Conservation (phyloP, 2,113 vertebrate species). For the Phoenicopterus ruber region DNA sequence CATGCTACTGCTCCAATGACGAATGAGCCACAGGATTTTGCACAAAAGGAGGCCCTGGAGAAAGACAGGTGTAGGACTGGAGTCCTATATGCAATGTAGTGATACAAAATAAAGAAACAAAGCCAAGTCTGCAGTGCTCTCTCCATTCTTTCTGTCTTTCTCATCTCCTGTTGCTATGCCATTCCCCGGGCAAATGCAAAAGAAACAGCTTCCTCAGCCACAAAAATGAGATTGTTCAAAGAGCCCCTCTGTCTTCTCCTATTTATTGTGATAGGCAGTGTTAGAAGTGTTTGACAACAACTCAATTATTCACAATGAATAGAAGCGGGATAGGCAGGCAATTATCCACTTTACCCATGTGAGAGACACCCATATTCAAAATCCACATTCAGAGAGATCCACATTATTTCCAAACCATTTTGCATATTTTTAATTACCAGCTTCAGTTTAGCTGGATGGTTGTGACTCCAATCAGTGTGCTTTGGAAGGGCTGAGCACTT, state of each 20-base stretch:
- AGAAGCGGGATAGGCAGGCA: constrained; percentile 53
- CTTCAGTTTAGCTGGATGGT: constrained; percentile 35
- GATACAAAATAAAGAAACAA: neutral
- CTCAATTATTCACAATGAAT: constrained; percentile 59
- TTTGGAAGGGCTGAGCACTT: constrained; percentile 52
- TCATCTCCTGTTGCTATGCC: constrained; percentile 59
- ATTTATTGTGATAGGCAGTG: constrained; percentile 60
- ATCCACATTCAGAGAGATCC: constrained; percentile 36
- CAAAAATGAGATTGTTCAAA: constrained; percentile 53
- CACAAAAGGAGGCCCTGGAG: neutral
- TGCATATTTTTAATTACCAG: constrained; percentile 69
- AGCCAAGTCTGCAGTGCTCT: neutral
- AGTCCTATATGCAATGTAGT: accelerated
- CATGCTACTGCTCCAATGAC: accelerated
- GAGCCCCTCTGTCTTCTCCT: constrained; percentile 21
- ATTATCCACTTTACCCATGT: constrained; percentile 62
- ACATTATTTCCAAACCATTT: constrained; percentile 49
- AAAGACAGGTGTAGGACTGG: neutral
- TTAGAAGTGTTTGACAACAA: constrained; percentile 67
- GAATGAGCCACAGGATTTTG: accelerated
- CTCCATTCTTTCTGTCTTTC: neutral
- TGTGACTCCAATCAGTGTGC: constrained; percentile 52
- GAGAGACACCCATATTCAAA: constrained; percentile 58
- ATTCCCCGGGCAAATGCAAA: constrained; percentile 44
- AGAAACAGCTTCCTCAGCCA: constrained; percentile 36